Evolutionary conservation across 1,140 invertebrate species (phyloP), one percentile per base, ranked within the genome.

Genomic region (Mizuhopecten yessoensis): DNA sequence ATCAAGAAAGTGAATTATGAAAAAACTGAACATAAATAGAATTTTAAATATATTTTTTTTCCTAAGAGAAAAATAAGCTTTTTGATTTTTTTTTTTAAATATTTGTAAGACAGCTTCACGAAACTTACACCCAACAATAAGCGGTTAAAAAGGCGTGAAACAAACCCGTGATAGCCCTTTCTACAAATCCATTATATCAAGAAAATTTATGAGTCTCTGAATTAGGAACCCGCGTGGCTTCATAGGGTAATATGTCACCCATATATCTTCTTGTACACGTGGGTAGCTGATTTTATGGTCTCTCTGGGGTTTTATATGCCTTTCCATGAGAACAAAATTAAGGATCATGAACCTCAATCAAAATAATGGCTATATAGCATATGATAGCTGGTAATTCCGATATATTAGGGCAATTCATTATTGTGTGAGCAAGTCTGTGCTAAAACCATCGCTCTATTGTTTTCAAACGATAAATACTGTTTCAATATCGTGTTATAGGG

Each of bases 241-340:
- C 1, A 29, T n/a, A 75, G 57, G 57, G n/a, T 75, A 75, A 75
- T 75, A 75, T 75, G 57, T 29, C 57, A 75, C n/a, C 57, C 1
- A 75, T 75, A 75, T 75, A 75, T 75, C 57, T 75, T 75, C 9
- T 7, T 2, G 57, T 7, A 7, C 57, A 75, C n/a, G n/a, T 75
- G 57, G n/a, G 57, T 75, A 29, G n/a, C 57, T n/a, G 1, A 29
- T n/a, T 29, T 75, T 23, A 75, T 75, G 57, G 57, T n/a, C 17
- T 29, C 57, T 75, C 23, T 29, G n/a, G n/a, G 5, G 57, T 29
- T 29, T 75, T 75, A 75, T 75, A 75, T n/a, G 23, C 23, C 57
- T 75, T n/a, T 9, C 57, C 57, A 75, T 75, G n/a, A 75, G 57
- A 75, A n/a, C 57, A 75, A 75, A 75, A 75, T 75, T 75, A 75